Base-by-base conservation (phyloP, 2,797 vertebrate genomes). In the Siniperca obscura region DNA sequence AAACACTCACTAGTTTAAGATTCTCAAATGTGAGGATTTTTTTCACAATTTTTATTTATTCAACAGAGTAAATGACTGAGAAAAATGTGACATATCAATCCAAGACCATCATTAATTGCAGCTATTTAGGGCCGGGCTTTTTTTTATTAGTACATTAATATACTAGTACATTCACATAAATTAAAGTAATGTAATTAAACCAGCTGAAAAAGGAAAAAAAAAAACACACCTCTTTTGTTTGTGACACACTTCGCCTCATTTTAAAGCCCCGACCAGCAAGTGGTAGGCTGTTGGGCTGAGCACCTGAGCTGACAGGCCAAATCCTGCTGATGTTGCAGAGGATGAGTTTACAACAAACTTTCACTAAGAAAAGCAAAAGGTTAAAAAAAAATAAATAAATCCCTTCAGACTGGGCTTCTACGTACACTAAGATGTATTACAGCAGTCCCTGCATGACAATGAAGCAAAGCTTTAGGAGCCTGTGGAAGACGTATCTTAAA, bases 331-430 rank as follows among this genome's bases (percentile, higher is more conserved):
- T 46, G 64, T 46, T 44, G 64, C 25, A 17, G 64, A 48, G 64
- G 21, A 5, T 13, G 34, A 16, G 13, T 70, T 25, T 14, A 14
- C 70, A 36, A 3, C 12, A 3, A 61, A n/a, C 4, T 22, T 38
- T 13, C 21, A 62, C 12, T 14, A 25, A 64, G 66, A 77, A 12
- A 46, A 67, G 46, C 12, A 67, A 67, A 67, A 74, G 59, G 48
- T 62, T 70, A 65, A 70, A 76, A 13, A 55, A 69, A 72, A 17
- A 55, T 27, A 30, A 42, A 62, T 25, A 40, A 68, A 44, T 25
- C 40, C 11, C 61, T 40, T 16, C 25, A 36, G 42, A 38, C 14
- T 7, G 17, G 22, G 44, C 56, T 30, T 48, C 52, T 67, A 50
- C 30, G 52, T 27, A 44, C 52, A 72, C 4, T 11, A 6, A 52